phyloP scores from a whole-genome alignment of 2,888 invertebrate species.

The Coelinius sp. region DNA sequence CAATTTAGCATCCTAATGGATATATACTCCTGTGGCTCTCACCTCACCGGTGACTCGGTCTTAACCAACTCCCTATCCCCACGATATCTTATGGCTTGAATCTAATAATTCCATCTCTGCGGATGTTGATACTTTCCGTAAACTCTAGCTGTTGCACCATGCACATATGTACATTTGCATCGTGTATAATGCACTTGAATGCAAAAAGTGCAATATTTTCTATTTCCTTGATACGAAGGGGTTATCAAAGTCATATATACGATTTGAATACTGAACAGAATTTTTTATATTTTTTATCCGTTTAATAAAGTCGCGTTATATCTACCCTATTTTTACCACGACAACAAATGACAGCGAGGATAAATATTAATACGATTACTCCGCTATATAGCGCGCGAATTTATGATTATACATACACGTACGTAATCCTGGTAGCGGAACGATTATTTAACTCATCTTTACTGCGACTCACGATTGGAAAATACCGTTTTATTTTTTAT shows the following conservation, averaged over 20 bases:
- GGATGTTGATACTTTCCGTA: slow-evolving; percentile 44
- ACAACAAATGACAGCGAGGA: neutral
- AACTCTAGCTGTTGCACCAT: slow-evolving; percentile 30
- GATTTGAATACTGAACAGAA: neutral
- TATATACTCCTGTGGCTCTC: neutral
- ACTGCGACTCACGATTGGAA: slow-evolving; percentile 4
- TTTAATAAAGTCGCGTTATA: neutral
- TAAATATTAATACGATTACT: neutral
- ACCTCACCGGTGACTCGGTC: neutral
- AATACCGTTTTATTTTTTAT: slow-evolving; percentile 5
- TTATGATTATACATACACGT: neutral
- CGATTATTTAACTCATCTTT: slow-evolving; percentile 11
- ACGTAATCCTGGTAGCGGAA: neutral
- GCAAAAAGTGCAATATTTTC: neutral
- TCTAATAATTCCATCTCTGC: slow-evolving; percentile 45
- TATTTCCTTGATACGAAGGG: neutral
- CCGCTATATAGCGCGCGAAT: neutral
- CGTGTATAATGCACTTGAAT: neutral
- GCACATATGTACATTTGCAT: slow-evolving; percentile 15
- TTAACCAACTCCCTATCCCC: neutral
- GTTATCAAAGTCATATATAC: neutral
- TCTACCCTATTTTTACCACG: neutral
- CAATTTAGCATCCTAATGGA: too few species aligned
- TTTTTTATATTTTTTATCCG: neutral
- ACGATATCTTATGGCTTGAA: slow-evolving; percentile 35